Conservation (phyloP, 2,797 vertebrate species). For the Gobio occitaniae region DNA sequence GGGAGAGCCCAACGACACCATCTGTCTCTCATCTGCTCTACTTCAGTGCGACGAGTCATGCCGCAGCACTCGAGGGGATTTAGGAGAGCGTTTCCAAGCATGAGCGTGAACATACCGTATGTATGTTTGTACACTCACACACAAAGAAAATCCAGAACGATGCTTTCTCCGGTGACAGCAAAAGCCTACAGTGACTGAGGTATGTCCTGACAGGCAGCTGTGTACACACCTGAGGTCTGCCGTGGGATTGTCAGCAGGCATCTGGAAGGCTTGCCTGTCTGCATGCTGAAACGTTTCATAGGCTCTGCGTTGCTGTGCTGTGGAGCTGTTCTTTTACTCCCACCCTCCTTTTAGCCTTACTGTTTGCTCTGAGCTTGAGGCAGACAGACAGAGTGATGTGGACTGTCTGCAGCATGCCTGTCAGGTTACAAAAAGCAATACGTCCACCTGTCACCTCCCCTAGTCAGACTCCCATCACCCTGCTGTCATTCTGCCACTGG, state of each 20-base stretch:
- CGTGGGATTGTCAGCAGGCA: conserved; percentile 43
- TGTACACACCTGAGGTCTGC: conserved; percentile 56
- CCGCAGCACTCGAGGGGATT: conserved; percentile 25
- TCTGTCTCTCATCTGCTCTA: conserved; percentile 72
- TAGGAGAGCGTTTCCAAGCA: neutral
- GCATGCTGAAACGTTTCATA: conserved; percentile 20
- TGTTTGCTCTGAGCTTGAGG: conserved; percentile 32
- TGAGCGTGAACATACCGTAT: neutral
- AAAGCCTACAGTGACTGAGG: conserved; percentile 33
- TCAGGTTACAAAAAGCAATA: conserved; percentile 59
- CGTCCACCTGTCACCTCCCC: conserved; percentile 51
- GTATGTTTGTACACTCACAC: conserved; percentile 13
- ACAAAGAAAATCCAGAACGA: conserved; percentile 30
- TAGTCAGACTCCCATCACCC: conserved; percentile 50
- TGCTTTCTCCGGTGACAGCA: conserved; percentile 26
- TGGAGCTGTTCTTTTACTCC: conserved; percentile 7
- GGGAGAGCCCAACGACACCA: conserved; percentile 61
- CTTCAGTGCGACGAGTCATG: conserved; percentile 40
- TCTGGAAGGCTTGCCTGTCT: conserved; percentile 41
- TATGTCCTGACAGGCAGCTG: conserved; percentile 54
- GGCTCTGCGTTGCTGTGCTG: neutral
- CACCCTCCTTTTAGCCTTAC: conserved; percentile 20
- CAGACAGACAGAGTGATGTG: conserved; percentile 28
- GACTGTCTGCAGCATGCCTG: conserved; percentile 41
- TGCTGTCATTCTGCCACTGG: conserved; percentile 39